Evolutionary conservation across 2,113 vertebrate species (phyloP).

Genomic region (Calidris pugnax): DNA sequence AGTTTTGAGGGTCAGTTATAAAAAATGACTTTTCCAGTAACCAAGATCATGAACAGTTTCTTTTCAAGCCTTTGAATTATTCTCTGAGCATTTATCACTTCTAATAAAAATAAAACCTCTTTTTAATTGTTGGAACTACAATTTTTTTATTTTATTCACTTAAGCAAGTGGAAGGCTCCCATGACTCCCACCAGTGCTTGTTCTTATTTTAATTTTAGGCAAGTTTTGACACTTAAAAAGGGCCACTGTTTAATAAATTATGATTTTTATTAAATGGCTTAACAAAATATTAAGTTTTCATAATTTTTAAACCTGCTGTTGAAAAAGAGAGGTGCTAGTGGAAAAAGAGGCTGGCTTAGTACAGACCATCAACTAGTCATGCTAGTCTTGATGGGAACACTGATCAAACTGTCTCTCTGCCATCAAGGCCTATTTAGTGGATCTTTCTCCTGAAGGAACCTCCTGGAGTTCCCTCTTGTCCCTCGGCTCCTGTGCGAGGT

Average conservation of each 20-base stretch:
- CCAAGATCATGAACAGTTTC: background rate
- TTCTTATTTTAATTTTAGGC: conserved; percentile 36
- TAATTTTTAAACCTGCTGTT: conserved; percentile 46
- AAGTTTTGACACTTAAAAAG: conserved; percentile 15
- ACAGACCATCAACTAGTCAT: background rate
- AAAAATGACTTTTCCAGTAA: conserved; percentile 28
- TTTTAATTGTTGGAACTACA: background rate
- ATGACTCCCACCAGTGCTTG: background rate
- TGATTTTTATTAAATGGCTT: conserved; percentile 41
- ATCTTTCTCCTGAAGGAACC: background rate
- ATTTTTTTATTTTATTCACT: background rate
- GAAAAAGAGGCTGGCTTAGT: background rate
- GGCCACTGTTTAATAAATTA: conserved; percentile 43
- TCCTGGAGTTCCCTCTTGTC: background rate
- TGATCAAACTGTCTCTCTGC: background rate
- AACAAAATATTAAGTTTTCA: conserved; percentile 6
- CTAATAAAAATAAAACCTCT: conserved; percentile 6
- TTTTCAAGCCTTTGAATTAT: conserved; percentile 28
- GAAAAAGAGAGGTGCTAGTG: background rate
- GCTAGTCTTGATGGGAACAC: background rate
- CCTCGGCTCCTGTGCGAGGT: background rate
- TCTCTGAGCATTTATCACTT: conserved; percentile 36
- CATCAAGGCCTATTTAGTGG: background rate
- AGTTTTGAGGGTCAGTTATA: background rate
- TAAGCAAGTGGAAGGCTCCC: background rate